Base-by-base conservation (phyloP, 2,797 vertebrate genomes). In the Ibycter americanus region DNA sequence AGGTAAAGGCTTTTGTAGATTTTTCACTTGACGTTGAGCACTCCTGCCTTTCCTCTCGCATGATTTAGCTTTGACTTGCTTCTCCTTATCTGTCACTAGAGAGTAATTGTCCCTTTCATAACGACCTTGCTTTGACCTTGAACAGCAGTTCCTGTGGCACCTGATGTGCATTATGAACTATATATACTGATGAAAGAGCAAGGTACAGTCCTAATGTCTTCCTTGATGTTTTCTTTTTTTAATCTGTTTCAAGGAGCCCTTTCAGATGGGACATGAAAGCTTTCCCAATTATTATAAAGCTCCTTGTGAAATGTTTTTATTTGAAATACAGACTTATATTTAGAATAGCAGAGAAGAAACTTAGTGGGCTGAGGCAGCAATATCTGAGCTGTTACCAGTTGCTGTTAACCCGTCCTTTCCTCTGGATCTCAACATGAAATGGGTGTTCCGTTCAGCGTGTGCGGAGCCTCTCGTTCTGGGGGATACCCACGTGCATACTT, bases 71-170 rank as follows among this genome's bases (percentile, higher is more conserved):
- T 92, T 97, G 91, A 94, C 90, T 94, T 89, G 93, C 88, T 95
- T 96, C 93, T 96, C 86, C 90, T 86, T 96, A 78, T 89, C 93
- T 96, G 71, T 89, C 52, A 19, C 89, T 87, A 31, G 90, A 95
- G 89, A 93, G 92, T 94, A 96, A 97, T 93, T 95, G 96, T 78
- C 84, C 68, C 92, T 96, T 97, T 97, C 68, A 96, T 83, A 76
- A 51, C 66, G 92, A 96, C 96, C 96, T 95, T 96, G 87, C 96
- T 92, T 80, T 96, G 88, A 96, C 96, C 96, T 96, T 95, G 89
- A 95, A 34, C 96, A 95, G 95, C 93, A 58, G 96, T 88, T 90
- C 72, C 90, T 6, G 49, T 88, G 93, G 93, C 84, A 89, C 89
- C 93, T 63, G 87, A 96, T 83, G 96, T 89, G 94, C 72, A 3